Conservation (phyloP, 23 tunicate genomes). For the Botrylloides violaceus region DNA sequence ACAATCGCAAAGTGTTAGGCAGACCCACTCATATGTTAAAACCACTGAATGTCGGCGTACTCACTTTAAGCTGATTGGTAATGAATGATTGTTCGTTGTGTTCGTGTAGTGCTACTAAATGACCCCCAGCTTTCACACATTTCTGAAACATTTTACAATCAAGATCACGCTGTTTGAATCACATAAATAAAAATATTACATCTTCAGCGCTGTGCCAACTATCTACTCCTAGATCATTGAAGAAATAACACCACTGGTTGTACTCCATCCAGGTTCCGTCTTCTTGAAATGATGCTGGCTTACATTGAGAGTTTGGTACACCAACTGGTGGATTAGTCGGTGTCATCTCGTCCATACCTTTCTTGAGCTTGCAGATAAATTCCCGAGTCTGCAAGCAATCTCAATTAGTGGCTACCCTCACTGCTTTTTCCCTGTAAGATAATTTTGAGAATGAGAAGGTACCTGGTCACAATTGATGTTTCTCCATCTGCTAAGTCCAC, state of each 20-base stretch:
- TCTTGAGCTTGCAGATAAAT: slow-evolving; percentile 59
- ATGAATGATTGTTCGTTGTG: slow-evolving; percentile 65
- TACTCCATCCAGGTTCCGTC: slow-evolving; percentile 80
- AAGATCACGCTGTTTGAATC: neutral
- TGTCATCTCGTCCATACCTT: slow-evolving; percentile 46
- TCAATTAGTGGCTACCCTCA: no score
- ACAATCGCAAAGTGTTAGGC: neutral
- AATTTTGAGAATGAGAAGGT: no score
- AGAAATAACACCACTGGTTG: slow-evolving; percentile 61
- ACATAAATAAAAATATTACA: neutral
- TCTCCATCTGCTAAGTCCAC: slow-evolving; percentile 51
- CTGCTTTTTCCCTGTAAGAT: neutral
- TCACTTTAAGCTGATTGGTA: slow-evolving; percentile 54
- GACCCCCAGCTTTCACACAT: slow-evolving; percentile 47
- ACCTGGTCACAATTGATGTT: slow-evolving; percentile 62
- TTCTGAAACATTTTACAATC: slow-evolving; percentile 31
- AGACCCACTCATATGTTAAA: no score
- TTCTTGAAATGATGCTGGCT: slow-evolving; percentile 7
- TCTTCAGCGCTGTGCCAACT: slow-evolving; percentile 42
- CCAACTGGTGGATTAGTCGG: slow-evolving; percentile 77
- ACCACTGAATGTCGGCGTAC: neutral
- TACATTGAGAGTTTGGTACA: slow-evolving; percentile 53
- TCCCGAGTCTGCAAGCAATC: slow-evolving; percentile 36
- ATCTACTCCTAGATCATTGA: slow-evolving; percentile 19
- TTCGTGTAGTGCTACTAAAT: slow-evolving; percentile 53